Base-by-base conservation (phyloP, 2,797 vertebrate genomes). In the Rhynchotus rufescens region DNA sequence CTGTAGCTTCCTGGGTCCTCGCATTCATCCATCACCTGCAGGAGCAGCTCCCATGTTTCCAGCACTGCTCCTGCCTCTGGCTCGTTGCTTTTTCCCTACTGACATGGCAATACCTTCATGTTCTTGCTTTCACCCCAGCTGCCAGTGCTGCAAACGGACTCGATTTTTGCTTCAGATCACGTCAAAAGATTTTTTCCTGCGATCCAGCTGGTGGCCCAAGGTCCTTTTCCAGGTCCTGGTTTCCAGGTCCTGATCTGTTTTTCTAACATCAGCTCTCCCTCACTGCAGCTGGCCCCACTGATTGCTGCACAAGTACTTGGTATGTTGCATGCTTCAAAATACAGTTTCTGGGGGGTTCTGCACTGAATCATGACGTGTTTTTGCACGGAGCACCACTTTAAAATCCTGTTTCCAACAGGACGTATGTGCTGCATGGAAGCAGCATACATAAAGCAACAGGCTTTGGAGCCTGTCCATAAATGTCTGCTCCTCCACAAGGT, bases 351-450 rank as follows among this genome's bases (percentile, higher is more conserved):
- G 47, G 47, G 47, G 12, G 22, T 49, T 49, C 47, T 23, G 47
- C 47, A 49, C 47, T 49, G 47, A 23, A 23, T 49, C 28, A 67
- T 62, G 45, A 34, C 56, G 52, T 42, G 69, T 15, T 82, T 73
- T n/a, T 28, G 17, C 25, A 45, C 19, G 9, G 23, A 80, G 64
- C 16, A 11, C 21, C 45, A 2, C 36, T 8, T 54, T 38, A 75
- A 38, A 62, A 64, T 13, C 23, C 8, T 6, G 25, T 30, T 7
- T 7, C 19, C 19, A 62, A 42, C 34, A 44, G 60, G 64, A 56
- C 0, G 1, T 16, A 23, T 0, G 0, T 15, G 28, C 45, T 77
- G 68, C n/a, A 28, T 0, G 0, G 49, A 12, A 64, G 77, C 21
- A 38, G 21, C 6, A 40, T 30, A 49, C 44, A 13, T 40, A 49